phyloP scores from a whole-genome alignment of 37 sponge, comb jelly and placozoan species.

The Amphimedon queenslandica region DNA sequence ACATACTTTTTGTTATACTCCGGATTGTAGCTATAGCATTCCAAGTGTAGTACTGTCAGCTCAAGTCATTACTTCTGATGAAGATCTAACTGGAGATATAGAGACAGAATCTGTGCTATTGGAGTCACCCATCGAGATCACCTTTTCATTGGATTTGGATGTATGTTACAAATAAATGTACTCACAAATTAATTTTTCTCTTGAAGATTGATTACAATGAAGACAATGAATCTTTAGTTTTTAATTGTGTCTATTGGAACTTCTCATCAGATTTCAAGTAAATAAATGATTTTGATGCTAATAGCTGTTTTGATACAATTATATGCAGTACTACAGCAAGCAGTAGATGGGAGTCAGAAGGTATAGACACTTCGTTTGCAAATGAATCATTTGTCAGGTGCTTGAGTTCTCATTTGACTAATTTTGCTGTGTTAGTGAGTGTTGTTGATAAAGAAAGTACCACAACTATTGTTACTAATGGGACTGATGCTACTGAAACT shows the following conservation, averaged over 20 bases:
- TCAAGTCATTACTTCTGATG: neutral
- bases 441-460: neutral
- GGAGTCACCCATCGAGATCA: neutral
- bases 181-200: too few species aligned
- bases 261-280: neutral
- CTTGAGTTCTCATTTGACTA: conserved; percentile 20
- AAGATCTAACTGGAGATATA: neutral
- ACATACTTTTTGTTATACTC: too few species aligned
- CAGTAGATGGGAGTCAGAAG: neutral
- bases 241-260: neutral
- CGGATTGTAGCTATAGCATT: too few species aligned
- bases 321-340: neutral
- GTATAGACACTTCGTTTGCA: neutral
- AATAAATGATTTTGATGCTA: neutral
- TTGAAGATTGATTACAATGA: too few species aligned
- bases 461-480: too few species aligned
- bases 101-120: neutral
- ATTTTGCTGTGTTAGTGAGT: conserved; percentile 26
- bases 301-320: neutral
- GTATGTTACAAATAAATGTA: too few species aligned
- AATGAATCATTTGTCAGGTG: neutral
- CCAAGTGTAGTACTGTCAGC: too few species aligned
- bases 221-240: too few species aligned
- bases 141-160: too few species aligned
- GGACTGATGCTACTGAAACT: neutral